Conservation (phyloP, 2,113 vertebrate genomes). For the Parus major region DNA sequence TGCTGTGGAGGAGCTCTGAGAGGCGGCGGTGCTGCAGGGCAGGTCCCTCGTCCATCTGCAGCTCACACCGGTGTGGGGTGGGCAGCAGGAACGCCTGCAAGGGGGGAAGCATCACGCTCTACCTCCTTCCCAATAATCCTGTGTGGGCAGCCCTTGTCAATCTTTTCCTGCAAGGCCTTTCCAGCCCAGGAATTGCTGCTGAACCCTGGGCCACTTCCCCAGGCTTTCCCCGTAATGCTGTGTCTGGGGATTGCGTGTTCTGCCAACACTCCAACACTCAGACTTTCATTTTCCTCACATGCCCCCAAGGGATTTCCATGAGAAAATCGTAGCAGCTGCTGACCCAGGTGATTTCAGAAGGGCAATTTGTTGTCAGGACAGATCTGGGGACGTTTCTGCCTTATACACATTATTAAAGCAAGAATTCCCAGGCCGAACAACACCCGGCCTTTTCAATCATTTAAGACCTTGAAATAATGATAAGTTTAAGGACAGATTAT, state of each 20-base stretch:
- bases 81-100: constrained; percentile 79
- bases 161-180: background rate
- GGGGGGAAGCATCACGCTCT: background rate
- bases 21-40: constrained; percentile 78
- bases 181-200: background rate
- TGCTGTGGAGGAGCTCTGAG: constrained; percentile 69
- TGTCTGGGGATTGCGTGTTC: background rate
- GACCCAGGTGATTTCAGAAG: background rate
- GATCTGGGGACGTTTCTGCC: background rate
- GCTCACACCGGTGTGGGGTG: constrained; percentile 75
- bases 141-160: background rate
- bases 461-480: background rate
- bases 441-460: background rate
- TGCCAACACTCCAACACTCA: background rate
- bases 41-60: constrained; percentile 76
- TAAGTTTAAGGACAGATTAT: background rate
- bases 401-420: background rate
- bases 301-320: background rate
- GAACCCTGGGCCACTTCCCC: background rate
- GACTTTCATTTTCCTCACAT: background rate
- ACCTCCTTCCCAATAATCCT: background rate
- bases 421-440: background rate
- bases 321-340: background rate
- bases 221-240: background rate
- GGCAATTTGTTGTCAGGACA: background rate